Base-by-base conservation (phyloP, 2,797 vertebrate genomes). In the Neosilurus hyrtlii region DNA sequence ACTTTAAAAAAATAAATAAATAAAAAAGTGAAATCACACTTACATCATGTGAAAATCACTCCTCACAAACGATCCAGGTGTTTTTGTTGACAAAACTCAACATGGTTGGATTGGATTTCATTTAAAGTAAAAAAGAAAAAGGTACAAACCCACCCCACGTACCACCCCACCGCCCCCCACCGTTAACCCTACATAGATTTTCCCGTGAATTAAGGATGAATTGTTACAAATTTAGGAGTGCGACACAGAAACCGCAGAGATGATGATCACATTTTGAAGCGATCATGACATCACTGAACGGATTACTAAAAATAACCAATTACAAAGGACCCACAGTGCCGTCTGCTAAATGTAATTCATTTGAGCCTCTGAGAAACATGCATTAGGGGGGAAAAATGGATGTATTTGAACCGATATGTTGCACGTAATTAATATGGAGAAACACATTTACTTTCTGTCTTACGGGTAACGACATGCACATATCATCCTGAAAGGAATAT, bases 401-500 rank as follows among this genome's bases (percentile, higher is more conserved):
- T 14, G 57, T 9, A 81, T 66, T 67, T 62, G 4, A 6, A 74
- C 1, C n/a, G 22, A 12, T 62, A 51, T 59, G 57, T 22, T 70
- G 18, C 54, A 56, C 0, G 1, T n/a, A 80, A 87, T 85, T 85
- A 84, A 70, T 68, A 75, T n/a, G 11, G 35, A 1, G 2, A 43
- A 76, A 51, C 18, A 61, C 20, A 84, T 81, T 37, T 56, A 70
- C 62, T 74, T 76, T 71, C 54, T 59, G 51, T 16, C 61, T 72
- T 52, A 79, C 63, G 68, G 52, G 30, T 83, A 56, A 79, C 15
- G 51, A 85, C 43, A 70, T 54, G 75, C 66, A 61, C 14, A 81
- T 49, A 62, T 70, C 22, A 78, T 52, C 20, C 84, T 49, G 51
- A 1, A 35, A 49, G 30, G 35, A 16, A 30, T 63, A 79, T 9